These are phyloP conservation scores for Caenorhabditis elegans DNA, from an alignment of 1,140 invertebrate genomes.

Conservation along the genomic window DNA sequence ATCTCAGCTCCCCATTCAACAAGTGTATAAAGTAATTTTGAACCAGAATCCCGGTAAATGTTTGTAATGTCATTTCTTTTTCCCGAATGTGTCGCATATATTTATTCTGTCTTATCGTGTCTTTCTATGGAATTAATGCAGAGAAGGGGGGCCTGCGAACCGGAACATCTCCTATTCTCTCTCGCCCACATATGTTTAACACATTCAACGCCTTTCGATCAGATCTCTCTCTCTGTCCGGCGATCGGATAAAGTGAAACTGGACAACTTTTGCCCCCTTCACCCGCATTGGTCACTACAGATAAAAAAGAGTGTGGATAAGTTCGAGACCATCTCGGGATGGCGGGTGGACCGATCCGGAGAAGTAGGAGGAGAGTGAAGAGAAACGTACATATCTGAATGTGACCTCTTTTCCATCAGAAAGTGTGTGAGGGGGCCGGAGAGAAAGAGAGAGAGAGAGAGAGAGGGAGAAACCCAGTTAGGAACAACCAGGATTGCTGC, in stretches of 20 bases:
- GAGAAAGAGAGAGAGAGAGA: background rate
- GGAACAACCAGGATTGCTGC: background rate
- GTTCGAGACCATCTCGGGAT: background rate
- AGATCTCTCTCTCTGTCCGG: background rate
- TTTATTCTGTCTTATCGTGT: slow-evolving; percentile 3
- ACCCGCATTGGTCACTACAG: background rate
- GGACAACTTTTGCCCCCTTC: background rate
- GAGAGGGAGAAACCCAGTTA: background rate
- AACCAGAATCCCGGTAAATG: no score
- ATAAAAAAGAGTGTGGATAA: slow-evolving; percentile 18
- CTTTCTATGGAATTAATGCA: background rate
- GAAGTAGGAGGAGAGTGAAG: no score
- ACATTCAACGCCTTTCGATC: background rate
- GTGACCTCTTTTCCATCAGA: slow-evolving; percentile 5
- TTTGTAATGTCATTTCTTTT: background rate
- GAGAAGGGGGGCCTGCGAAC: background rate
- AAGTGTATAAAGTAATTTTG: background rate
- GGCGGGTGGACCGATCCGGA: slow-evolving; percentile 21
- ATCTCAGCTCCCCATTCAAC: no score
- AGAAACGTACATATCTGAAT: slow-evolving; percentile 30
- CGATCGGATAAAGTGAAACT: slow-evolving; percentile 19
- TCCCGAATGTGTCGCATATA: background rate
- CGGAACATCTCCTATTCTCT: background rate
- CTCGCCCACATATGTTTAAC: background rate
- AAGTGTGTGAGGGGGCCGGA: background rate